Conservation (phyloP, 1,140 invertebrate genomes). For the Uloborus diversus region DNA sequence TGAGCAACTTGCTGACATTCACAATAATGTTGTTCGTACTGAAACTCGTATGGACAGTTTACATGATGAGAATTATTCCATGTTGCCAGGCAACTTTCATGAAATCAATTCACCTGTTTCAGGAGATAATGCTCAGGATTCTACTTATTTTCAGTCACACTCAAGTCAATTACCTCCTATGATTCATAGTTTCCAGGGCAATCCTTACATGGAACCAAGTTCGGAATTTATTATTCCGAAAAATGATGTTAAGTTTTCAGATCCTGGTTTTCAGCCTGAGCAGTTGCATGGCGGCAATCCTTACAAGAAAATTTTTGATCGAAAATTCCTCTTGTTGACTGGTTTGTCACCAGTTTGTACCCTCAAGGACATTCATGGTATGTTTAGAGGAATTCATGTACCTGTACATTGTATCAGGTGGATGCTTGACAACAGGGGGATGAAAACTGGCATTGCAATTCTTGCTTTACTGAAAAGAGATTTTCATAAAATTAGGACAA, state of each 20-base stretch:
- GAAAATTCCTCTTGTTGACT: conserved; percentile 69
- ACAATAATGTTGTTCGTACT: too few relatives aligned
- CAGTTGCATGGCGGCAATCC: neutral
- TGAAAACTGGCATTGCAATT: conserved; percentile 75
- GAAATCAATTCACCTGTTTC: too few relatives aligned
- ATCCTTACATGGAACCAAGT: too few relatives aligned
- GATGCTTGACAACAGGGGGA: conserved; percentile 81
- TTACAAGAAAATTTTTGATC: neutral
- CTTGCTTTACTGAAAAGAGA: conserved; percentile 76
- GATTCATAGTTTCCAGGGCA: neutral
- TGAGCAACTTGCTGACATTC: too few relatives aligned
- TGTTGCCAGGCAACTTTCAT: too few relatives aligned
- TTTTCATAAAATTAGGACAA: conserved; percentile 74
- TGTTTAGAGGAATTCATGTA: conserved; percentile 81
- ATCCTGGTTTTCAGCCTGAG: neutral
- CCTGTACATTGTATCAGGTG: conserved; percentile 85
- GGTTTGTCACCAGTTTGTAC: conserved; percentile 70
- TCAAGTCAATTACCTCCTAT: neutral
- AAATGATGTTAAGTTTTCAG: neutral
- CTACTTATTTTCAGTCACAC: too few relatives aligned
- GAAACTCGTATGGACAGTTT: too few relatives aligned
- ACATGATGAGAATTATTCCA: too few relatives aligned
- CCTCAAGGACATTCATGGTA: conserved; percentile 78
- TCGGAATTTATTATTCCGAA: too few relatives aligned
- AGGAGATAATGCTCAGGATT: too few relatives aligned